Evolutionary conservation across 92 coral and sea anemone genomes (phyloP).

Genomic region (Umimayanthus chanpuru): DNA sequence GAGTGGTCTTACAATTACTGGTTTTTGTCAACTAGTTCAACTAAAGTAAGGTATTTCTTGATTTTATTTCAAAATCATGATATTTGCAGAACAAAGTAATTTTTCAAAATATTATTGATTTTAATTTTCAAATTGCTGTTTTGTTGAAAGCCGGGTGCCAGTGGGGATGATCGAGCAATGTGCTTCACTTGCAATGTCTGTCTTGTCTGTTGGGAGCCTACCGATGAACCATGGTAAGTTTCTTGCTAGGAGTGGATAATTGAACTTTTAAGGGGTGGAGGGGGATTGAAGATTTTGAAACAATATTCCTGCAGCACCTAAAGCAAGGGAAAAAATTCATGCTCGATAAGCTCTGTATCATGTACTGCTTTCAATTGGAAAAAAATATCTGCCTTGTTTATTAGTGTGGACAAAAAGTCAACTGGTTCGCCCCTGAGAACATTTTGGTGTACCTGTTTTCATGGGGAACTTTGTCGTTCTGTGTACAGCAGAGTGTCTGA

Average conservation of each 20-base stretch:
- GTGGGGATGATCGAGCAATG: conserved; percentile 96
- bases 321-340: too few species aligned
- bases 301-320: too few species aligned
- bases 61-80: neutral
- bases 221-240: conserved; percentile 98
- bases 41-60: neutral
- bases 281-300: too few species aligned
- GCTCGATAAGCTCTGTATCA: too few species aligned
- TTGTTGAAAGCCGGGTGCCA: conserved; percentile 66
- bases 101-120: neutral
- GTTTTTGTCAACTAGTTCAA: neutral
- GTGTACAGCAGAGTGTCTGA: conserved; percentile 81
- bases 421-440: neutral
- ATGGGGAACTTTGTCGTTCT: conserved; percentile 81
- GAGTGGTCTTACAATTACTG: neutral
- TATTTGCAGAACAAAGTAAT: neutral
- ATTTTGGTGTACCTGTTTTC: conserved; percentile 68
- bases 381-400: too few species aligned
- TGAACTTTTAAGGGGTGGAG: too few species aligned
- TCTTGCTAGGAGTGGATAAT: neutral
- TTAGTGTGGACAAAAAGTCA: too few species aligned
- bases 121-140: neutral
- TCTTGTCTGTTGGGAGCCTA: conserved; percentile 99
- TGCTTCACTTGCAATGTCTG: conserved; percentile 97
- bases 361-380: too few species aligned